Percentiles rank a stretch among this genome's conserved stretches.
Evolutionary conservation across 2,888 invertebrate genomes (phyloP).

Genomic region (Myopa testacea): DNA sequence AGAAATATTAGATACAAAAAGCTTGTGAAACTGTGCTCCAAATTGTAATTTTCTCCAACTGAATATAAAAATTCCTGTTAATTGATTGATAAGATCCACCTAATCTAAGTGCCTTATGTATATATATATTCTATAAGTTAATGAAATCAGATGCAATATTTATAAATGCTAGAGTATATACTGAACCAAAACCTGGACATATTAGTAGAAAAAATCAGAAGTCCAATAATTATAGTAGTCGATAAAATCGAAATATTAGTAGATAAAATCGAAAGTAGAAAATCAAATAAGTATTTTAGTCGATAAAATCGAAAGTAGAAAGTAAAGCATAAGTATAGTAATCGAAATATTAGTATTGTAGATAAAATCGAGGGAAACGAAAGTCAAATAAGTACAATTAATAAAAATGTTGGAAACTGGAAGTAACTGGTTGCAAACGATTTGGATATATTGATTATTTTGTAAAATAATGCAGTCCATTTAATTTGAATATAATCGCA

Average conservation of each 20-base stretch:
- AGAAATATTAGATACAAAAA: neutral
- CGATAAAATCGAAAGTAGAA: too few relatives aligned
- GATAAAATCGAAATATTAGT: too few relatives aligned
- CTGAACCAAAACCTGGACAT: conserved; percentile 28
- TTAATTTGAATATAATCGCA: too few relatives aligned
- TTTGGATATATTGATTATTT: too few relatives aligned
- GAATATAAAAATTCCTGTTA: neutral
- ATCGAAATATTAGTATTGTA: too few relatives aligned
- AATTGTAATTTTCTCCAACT: neutral
- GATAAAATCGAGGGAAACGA: neutral
- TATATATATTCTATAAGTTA: neutral
- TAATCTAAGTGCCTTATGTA: neutral
- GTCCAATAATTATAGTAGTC: neutral
- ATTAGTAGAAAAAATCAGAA: neutral
- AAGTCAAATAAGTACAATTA: neutral
- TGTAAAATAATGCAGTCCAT: too few relatives aligned
- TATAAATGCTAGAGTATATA: conserved; percentile 30
- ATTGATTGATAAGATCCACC: neutral
- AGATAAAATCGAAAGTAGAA: too few relatives aligned
- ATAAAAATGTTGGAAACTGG: too few relatives aligned
- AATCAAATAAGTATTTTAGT: too few relatives aligned
- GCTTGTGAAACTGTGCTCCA: neutral
- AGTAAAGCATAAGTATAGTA: too few relatives aligned
- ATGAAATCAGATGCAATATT: conserved; percentile 35
- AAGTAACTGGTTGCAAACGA: too few relatives aligned